These are phyloP conservation scores for Monomorium pharaonis DNA, from an alignment of 1,140 invertebrate species.

Conservation along the genomic window DNA sequence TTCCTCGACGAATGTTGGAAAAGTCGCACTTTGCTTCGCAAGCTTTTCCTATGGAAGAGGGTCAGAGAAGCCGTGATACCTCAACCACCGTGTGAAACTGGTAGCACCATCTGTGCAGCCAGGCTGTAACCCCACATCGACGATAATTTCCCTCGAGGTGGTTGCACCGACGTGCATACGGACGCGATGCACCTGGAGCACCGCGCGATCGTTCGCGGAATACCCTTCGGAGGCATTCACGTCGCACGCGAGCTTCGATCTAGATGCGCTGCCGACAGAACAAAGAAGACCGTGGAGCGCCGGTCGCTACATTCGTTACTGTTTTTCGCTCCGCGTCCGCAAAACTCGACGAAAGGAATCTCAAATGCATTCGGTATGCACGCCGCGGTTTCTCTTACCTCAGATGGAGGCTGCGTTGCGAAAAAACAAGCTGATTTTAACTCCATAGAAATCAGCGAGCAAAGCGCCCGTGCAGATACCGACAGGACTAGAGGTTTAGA, in stretches of 20 bases:
- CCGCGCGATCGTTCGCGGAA: neutral
- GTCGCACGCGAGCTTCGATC: constrained; percentile 39
- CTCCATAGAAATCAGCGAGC: constrained; percentile 7
- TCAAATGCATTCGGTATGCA: constrained; percentile 33
- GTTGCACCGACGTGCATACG: constrained; percentile 41
- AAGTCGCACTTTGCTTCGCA: neutral
- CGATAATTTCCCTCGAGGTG: constrained; percentile 18
- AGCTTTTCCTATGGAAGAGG: neutral
- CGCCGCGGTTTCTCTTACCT: constrained; percentile 8
- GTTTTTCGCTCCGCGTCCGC: neutral
- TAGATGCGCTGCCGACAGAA: neutral
- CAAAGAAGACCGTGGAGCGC: constrained; percentile 6
- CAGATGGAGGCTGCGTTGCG: neutral
- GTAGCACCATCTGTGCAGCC: constrained; percentile 77
- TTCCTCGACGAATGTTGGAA: neutral
- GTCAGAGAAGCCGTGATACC: neutral
- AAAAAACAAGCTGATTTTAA: neutral
- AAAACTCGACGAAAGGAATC: constrained; percentile 13
- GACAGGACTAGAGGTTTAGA: neutral
- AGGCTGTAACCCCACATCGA: constrained; percentile 62
- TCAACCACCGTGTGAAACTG: constrained; percentile 41
- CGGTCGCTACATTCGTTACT: neutral
- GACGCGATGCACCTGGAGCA: constrained; percentile 11
- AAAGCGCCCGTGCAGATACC: neutral
- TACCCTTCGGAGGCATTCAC: constrained; percentile 33